Conservation (phyloP, 2,888 invertebrate genomes). For the Hirtodrosophila alboralis region DNA sequence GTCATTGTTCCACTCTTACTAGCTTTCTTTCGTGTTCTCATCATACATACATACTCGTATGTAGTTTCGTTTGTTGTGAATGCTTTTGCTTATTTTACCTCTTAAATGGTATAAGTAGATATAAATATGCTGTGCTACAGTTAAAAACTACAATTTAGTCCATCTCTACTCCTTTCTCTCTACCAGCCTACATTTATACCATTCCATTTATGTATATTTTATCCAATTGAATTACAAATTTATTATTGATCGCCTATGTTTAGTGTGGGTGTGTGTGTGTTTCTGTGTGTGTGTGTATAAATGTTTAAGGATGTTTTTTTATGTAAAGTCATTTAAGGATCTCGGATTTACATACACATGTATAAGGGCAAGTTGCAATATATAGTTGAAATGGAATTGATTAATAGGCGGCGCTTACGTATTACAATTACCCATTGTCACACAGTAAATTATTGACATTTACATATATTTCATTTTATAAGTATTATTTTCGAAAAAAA, state of each 20-base stretch:
- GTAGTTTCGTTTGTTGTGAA: conserved; percentile 29
- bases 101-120: conserved; percentile 60
- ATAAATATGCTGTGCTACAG: conserved; percentile 67
- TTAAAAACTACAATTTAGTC: conserved; percentile 64
- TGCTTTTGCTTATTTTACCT: conserved; percentile 49
- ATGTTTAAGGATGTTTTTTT: neutral
- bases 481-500: no score
- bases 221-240: conserved; percentile 16
- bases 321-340: no score
- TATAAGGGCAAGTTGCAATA: neutral
- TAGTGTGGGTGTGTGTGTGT: neutral
- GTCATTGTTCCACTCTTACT: conserved; percentile 38
- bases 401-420: no score
- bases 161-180: conserved; percentile 18
- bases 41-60: conserved; percentile 42
- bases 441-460: no score
- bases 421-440: no score
- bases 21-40: conserved; percentile 21
- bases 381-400: no score
- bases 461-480: no score
- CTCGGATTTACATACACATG: neutral
- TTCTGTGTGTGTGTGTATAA: neutral
- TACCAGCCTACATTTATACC: conserved; percentile 15
- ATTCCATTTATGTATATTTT: conserved; percentile 9
- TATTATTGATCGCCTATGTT: conserved; percentile 15